These are phyloP conservation scores for Hecatera dysodea DNA, from an alignment of 2,888 invertebrate species.

Conservation along the genomic window DNA sequence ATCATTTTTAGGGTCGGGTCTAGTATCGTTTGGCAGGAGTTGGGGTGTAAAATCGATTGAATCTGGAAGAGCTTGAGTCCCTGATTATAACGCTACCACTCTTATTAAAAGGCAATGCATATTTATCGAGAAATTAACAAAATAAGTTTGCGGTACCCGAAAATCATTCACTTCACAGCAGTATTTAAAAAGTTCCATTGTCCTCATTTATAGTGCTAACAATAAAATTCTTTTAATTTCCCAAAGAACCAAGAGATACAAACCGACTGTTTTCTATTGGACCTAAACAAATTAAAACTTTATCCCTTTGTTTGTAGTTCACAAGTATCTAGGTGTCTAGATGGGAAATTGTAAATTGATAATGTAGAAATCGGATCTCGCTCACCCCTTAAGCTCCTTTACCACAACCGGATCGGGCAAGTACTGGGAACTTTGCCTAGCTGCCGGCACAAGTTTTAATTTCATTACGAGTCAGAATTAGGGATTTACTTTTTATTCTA, in stretches of 20 bases:
- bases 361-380: slow-evolving; percentile 74
- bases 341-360: slow-evolving; percentile 77
- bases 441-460: slow-evolving; percentile 78
- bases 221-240: slow-evolving; percentile 32
- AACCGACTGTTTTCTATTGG: slow-evolving; percentile 36
- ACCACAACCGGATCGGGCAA: slow-evolving; percentile 66
- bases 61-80: too few species aligned
- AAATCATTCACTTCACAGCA: not conserved
- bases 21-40: too few species aligned
- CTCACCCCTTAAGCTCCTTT: slow-evolving; percentile 66
- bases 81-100: not conserved
- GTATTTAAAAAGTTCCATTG: slow-evolving; percentile 22
- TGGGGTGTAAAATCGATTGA: too few species aligned
- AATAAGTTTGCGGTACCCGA: not conserved
- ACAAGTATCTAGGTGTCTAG: slow-evolving; percentile 64
- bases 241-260: slow-evolving; percentile 25
- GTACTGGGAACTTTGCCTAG: slow-evolving; percentile 70
- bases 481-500: slow-evolving; percentile 71
- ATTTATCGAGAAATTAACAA: too few species aligned
- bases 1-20: too few species aligned
- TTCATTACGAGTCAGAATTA: slow-evolving; percentile 79
- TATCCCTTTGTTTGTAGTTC: slow-evolving; percentile 52
- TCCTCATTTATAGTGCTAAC: slow-evolving; percentile 21
- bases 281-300: slow-evolving; percentile 60
- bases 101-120: slow-evolving; percentile 9